These are phyloP conservation scores for Anthrax anthrax DNA, from an alignment of 2,888 invertebrate species.

Conservation along the genomic window DNA sequence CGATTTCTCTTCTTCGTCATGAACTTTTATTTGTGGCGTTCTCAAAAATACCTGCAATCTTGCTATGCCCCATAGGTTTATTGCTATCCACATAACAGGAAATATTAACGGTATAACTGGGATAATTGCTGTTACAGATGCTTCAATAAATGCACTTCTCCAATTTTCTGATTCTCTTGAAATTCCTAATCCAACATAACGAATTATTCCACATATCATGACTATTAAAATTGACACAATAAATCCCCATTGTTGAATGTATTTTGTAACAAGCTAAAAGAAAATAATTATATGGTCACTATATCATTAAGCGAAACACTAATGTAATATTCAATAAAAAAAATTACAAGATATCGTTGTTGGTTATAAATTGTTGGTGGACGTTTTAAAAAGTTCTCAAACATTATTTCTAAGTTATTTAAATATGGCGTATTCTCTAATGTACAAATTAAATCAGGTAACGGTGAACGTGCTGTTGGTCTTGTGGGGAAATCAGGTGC, in stretches of 20 bases:
- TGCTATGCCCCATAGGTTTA: constrained; percentile 77
- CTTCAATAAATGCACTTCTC: constrained; percentile 28
- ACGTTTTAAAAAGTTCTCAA: constrained; percentile 57
- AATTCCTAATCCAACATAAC: constrained; percentile 22
- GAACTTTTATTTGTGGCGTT: constrained; percentile 33
- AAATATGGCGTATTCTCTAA: constrained; percentile 78
- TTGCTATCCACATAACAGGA: constrained; percentile 71
- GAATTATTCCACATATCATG: constrained; percentile 23
- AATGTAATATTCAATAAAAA: no score
- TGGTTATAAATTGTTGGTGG: constrained; percentile 79
- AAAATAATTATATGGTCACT: background rate
- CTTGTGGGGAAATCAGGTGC: constrained; percentile 49
- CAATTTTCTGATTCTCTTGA: constrained; percentile 16
- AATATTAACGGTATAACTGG: constrained; percentile 75
- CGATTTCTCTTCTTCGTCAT: constrained; percentile 34
- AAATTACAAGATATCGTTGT: constrained; percentile 50
- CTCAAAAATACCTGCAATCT: constrained; percentile 37
- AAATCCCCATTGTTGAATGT: constrained; percentile 58
- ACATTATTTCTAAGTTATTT: constrained; percentile 54
- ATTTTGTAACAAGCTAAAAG: constrained; percentile 50
- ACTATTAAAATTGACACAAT: constrained; percentile 22
- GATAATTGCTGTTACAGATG: constrained; percentile 43
- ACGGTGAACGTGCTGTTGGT: constrained; percentile 60
- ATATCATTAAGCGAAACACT: background rate
- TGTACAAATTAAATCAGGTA: constrained; percentile 59